A percentile compares a stretch with the other conserved stretches of the same genome.
Evolutionary conservation across 1,140 invertebrate genomes (phyloP).

Genomic region (Bathynomus jamesi): DNA sequence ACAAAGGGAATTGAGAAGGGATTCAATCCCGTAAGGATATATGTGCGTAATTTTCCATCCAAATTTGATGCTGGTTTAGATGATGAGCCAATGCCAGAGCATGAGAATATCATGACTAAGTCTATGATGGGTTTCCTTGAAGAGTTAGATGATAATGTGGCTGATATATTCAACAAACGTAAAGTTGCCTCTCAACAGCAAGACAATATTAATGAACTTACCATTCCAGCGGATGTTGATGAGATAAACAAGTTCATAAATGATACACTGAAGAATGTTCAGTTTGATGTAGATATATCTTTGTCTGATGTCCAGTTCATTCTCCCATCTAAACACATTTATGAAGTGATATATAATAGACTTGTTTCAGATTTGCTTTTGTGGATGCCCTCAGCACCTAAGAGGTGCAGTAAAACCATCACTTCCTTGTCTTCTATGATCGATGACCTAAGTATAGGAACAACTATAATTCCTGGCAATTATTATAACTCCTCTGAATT

Average conservation of each 20-base stretch:
- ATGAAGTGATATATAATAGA: constrained; percentile 84
- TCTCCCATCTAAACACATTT: constrained; percentile 76
- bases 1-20: constrained; percentile 47
- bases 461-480: constrained; percentile 23
- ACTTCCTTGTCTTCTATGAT: constrained; percentile 38
- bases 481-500: constrained; percentile 25
- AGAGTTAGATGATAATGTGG: constrained; percentile 46
- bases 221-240: constrained; percentile 72
- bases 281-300: constrained; percentile 63
- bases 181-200: constrained; percentile 60
- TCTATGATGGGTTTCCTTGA: constrained; percentile 46
- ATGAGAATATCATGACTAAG: constrained; percentile 43
- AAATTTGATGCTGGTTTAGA: constrained; percentile 43
- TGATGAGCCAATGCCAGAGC: constrained; percentile 39
- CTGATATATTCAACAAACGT: constrained; percentile 71
- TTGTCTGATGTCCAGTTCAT: constrained; percentile 67
- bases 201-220: constrained; percentile 54
- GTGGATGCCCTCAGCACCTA: constrained; percentile 72
- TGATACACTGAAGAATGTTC: constrained; percentile 57
- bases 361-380: constrained; percentile 78
- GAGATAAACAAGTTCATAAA: constrained; percentile 78
- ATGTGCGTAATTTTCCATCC: constrained; percentile 42
- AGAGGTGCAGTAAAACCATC: constrained; percentile 44
- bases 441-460: constrained; percentile 42
- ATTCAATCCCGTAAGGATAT: constrained; percentile 42